Base-by-base conservation (phyloP, 1,140 invertebrate genomes). In the Macrobrachium rosenbergii region DNA sequence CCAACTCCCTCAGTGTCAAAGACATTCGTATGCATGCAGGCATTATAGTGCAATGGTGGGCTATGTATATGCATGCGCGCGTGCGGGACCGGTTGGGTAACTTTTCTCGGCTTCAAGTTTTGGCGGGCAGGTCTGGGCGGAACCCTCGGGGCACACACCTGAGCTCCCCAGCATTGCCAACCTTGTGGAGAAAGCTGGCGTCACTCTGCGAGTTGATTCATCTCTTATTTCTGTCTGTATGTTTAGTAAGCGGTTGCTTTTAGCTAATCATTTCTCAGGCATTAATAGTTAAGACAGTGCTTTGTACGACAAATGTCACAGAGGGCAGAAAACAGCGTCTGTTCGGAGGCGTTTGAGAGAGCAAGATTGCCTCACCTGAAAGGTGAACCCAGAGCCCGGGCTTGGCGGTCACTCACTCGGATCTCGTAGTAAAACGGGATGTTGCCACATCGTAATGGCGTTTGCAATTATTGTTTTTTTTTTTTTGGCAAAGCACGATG, bases 341-440 rank as follows among this genome's bases (percentile, higher is more conserved):
- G 64, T 28, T 69, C 64, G 2, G 10, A 11, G 10, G 19, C 28
- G 64, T 69, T 69, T 69, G 64, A 69, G 28, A 21, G n/a, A 28
- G 64, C 64, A 21, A 69, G 16, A 28, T 69, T 69, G 64, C n/a
- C 28, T 21, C 64, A 12, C 64, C 64, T 69, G 64, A 21, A 8
- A 69, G 64, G 64, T 69, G 64, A 69, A 69, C 64, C 64, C n/a
- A 37, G 28, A 37, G 28, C 28, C 28, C 28, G 64, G 64, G 64
- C 64, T 69, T 69, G 64, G 64, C 64, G 64, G 64, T 69, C 64
- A 69, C 64, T 69, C 64, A 69, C 64, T 69, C 64, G 64, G n/a
- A 28, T 17, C 64, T 69, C 64, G 64, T 69, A 69, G 64, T 69
- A 69, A 69, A 69, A 69, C 12, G 10, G 64, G 19, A 2, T 28